These are phyloP conservation scores for Agonopterix heracliana DNA, from an alignment of 2,888 invertebrate genomes.

Conservation along the genomic window DNA sequence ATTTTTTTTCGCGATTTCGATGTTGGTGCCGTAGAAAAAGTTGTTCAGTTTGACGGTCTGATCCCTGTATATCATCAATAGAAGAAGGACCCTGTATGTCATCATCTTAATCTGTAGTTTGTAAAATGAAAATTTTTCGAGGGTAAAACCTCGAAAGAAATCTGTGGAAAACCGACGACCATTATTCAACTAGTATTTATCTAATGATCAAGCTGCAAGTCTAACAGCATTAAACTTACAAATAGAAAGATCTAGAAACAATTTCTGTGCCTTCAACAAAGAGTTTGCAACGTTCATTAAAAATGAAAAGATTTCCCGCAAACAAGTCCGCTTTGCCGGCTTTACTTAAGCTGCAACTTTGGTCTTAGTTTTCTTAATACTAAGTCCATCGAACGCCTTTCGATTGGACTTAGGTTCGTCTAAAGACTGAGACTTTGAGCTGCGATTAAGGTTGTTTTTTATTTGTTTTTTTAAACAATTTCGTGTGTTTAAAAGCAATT, in stretches of 20 bases:
- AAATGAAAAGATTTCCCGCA: conserved; percentile 12
- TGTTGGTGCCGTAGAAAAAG: too few relatives aligned
- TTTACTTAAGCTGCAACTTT: conserved; percentile 6
- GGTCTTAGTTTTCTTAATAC: conserved; percentile 4
- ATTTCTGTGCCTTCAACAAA: conserved; percentile 13
- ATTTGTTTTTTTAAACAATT: too few relatives aligned
- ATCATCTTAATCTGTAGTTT: too few relatives aligned
- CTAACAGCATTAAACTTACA: not conserved
- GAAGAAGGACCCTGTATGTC: too few relatives aligned
- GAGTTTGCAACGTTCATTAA: conserved; percentile 8
- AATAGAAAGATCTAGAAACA: not conserved
- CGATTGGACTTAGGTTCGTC: not conserved
- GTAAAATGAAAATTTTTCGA: too few relatives aligned
- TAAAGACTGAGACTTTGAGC: not conserved
- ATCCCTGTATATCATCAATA: too few relatives aligned
- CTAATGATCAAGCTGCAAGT: not conserved
- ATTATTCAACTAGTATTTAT: not conserved
- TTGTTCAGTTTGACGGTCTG: too few relatives aligned
- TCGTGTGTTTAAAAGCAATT: too few relatives aligned
- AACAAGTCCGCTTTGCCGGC: conserved; percentile 8
- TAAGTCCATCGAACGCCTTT: conserved; percentile 1
- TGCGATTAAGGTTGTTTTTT: too few relatives aligned
- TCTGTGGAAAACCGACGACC: not conserved
- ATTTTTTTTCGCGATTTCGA: too few relatives aligned
- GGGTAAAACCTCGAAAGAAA: too few relatives aligned